These are phyloP conservation scores for Paragorgia papillata DNA, from an alignment of 92 coral and sea anemone genomes.

Conservation along the genomic window DNA sequence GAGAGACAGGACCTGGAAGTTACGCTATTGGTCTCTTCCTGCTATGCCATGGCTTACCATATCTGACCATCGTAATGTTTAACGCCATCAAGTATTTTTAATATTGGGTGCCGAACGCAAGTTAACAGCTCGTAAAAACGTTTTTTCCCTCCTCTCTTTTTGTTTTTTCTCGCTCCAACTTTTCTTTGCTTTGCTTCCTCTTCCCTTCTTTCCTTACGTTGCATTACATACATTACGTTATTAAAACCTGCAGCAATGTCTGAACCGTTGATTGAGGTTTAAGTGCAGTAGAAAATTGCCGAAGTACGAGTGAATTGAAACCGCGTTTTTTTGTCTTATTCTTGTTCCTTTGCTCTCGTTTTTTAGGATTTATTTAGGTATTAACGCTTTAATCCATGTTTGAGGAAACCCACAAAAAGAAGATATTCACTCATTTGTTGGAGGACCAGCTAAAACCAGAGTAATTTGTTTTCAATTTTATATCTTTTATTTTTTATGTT, in stretches of 20 bases:
- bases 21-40: slow-evolving; percentile 81
- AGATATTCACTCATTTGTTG: slow-evolving; percentile 92
- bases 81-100: background rate
- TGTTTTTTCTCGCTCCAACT: too few species aligned
- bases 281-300: too few species aligned
- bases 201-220: too few species aligned
- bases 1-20: slow-evolving; percentile 98
- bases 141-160: too few species aligned
- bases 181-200: too few species aligned
- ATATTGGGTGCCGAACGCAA: too few species aligned
- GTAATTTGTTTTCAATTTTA: slow-evolving; percentile 37
- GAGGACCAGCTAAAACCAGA: slow-evolving; percentile 88
- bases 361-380: slow-evolving; percentile 83
- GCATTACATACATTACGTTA: too few species aligned
- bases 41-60: slow-evolving; percentile 95
- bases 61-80: slow-evolving; percentile 71
- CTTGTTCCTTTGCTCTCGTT: slow-evolving; percentile 11
- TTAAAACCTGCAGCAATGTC: too few species aligned
- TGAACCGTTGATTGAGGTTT: too few species aligned
- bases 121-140: too few species aligned
- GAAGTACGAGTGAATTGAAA: too few species aligned
- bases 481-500: background rate
- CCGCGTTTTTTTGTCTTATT: too few species aligned
- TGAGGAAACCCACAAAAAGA: slow-evolving; percentile 99
- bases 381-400: slow-evolving; percentile 94